phyloP scores from a whole-genome alignment of 2,888 invertebrate genomes.

The Euproctis similis region DNA sequence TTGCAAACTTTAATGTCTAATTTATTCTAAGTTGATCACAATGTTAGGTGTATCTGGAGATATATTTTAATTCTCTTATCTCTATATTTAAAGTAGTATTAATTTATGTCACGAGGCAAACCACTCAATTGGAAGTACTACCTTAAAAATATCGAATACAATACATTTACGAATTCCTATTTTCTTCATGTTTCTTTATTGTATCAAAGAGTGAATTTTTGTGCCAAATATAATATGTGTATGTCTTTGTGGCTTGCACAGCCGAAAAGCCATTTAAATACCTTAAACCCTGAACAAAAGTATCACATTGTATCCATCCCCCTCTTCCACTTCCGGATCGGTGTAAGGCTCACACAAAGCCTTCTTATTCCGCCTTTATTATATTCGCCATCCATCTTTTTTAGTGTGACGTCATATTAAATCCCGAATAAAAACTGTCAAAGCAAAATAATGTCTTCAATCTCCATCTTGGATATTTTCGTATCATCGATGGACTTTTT shows the following conservation, averaged over 20 bases:
- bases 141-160: too few relatives aligned
- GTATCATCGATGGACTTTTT: not conserved
- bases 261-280: constrained; percentile 29
- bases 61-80: too few relatives aligned
- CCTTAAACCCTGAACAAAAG: constrained; percentile 20
- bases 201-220: too few relatives aligned
- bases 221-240: too few relatives aligned
- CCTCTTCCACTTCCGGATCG: constrained; percentile 7
- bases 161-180: too few relatives aligned
- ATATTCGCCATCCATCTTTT: constrained; percentile 44
- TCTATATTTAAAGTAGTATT: too few relatives aligned
- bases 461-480: constrained; percentile 13
- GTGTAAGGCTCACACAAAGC: constrained; percentile 27
- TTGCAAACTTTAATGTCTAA: too few relatives aligned
- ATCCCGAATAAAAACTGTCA: constrained; percentile 41
- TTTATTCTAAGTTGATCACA: too few relatives aligned
- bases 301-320: constrained; percentile 26
- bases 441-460: constrained; percentile 30
- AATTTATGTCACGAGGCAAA: too few relatives aligned
- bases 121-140: too few relatives aligned
- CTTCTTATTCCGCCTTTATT: constrained; percentile 37
- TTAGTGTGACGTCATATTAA: constrained; percentile 40
- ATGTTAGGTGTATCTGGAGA: too few relatives aligned
- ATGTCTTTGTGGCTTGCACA: constrained; percentile 9
- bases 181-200: too few relatives aligned